phyloP scores from a whole-genome alignment of 2,797 vertebrate genomes.

The Poeciliopsis gracilis region DNA sequence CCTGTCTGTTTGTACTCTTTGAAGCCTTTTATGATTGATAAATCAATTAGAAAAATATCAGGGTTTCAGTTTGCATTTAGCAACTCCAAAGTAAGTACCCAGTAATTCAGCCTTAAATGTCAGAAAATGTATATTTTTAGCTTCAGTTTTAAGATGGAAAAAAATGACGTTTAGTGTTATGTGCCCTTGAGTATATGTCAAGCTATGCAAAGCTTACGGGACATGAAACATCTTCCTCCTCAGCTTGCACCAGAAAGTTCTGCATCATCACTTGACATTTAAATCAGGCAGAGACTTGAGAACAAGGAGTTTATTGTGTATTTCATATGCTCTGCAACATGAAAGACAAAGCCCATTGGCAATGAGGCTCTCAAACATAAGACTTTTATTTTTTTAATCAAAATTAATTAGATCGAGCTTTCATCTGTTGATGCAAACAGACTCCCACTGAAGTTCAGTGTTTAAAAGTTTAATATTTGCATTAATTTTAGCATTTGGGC shows the following conservation, averaged over 20 bases:
- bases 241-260: background rate
- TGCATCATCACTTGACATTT: slow-evolving; percentile 3
- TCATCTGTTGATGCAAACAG: background rate
- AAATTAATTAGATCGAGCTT: background rate
- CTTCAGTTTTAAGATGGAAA: background rate
- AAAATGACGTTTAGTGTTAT: background rate
- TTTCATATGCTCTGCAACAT: background rate
- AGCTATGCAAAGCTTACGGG: background rate
- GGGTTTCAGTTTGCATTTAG: background rate
- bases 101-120: background rate
- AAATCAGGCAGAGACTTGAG: background rate
- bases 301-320: background rate
- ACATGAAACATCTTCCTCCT: background rate
- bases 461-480: background rate
- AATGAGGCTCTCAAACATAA: background rate
- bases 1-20: background rate
- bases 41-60: background rate
- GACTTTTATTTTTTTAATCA: background rate
- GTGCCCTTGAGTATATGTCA: background rate
- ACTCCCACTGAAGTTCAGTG: background rate
- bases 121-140: background rate
- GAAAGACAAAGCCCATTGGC: background rate
- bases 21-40: background rate
- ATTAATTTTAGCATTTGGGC: background rate
- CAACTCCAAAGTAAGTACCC: background rate